Evolutionary conservation across 2,888 invertebrate genomes (phyloP).

Genomic region (Bimastos eiseni): DNA sequence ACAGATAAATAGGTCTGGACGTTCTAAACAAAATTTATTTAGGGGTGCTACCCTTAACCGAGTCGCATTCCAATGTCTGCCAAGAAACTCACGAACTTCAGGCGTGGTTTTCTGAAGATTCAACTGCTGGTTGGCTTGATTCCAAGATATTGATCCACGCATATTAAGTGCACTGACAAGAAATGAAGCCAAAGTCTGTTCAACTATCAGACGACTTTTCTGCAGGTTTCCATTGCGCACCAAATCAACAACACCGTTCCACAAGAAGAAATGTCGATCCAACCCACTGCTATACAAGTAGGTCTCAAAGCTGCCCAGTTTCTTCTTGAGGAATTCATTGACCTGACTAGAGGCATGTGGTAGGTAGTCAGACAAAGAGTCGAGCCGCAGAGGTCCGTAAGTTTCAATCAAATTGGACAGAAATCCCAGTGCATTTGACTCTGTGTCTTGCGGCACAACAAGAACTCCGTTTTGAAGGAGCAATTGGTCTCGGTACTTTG

Average conservation of each 20-base stretch:
- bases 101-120: background rate
- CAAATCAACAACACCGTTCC: background rate
- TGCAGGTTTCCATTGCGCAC: constrained; percentile 14
- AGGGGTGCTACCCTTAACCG: background rate
- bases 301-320: background rate
- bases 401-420: constrained; percentile 17
- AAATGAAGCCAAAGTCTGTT: background rate
- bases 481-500: constrained; percentile 17
- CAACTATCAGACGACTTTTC: background rate
- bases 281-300: background rate
- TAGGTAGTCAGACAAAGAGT: background rate
- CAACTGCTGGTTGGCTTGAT: background rate
- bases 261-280: background rate
- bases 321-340: background rate
- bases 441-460: background rate
- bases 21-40: background rate
- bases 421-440: background rate
- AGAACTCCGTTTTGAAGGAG: background rate
- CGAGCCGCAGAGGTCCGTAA: background rate
- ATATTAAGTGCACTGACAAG: background rate
- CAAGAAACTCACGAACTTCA: background rate
- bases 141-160: background rate
- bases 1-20: background rate
- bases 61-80: background rate
- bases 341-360: background rate